A percentile compares a stretch with the other conserved stretches of the same genome.
These are phyloP conservation scores for Epistrophella euchroma DNA, from an alignment of 2,888 invertebrate genomes.

Conservation along the genomic window DNA sequence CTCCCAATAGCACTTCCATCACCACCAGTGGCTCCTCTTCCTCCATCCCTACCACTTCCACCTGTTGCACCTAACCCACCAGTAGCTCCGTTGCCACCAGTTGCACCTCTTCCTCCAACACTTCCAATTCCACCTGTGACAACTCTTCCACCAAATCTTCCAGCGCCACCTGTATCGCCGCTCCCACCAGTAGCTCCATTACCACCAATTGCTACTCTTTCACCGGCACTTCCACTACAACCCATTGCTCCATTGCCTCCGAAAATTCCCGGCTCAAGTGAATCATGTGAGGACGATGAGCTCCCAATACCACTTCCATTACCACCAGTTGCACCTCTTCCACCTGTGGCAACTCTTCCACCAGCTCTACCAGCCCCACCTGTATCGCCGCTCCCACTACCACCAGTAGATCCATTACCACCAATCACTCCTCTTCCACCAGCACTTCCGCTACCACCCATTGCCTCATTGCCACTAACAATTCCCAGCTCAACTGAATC, in stretches of 20 bases:
- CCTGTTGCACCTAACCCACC: background rate
- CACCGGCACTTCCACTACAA: constrained; percentile 4
- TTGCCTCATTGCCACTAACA: no score
- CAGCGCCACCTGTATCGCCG: background rate
- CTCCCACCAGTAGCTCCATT: background rate
- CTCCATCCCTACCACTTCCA: background rate
- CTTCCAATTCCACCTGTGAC: constrained; percentile 3
- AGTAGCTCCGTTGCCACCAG: background rate
- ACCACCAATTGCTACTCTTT: background rate
- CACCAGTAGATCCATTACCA: no score
- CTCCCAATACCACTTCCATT: background rate
- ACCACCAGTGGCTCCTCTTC: no score
- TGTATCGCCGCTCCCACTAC: no score
- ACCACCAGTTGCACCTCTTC: background rate
- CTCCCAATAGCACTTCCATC: no score
- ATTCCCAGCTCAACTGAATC: no score
- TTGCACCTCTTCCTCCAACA: background rate
- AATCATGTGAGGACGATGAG: background rate
- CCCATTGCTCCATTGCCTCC: constrained; percentile 6
- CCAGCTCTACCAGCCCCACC: no score
- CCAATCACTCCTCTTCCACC: no score
- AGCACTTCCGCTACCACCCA: no score
- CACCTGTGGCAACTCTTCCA: background rate
- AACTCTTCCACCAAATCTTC: background rate
- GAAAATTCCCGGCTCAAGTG: background rate